Conservation (phyloP, 2,888 invertebrate genomes). For the Drosophila monieri region DNA sequence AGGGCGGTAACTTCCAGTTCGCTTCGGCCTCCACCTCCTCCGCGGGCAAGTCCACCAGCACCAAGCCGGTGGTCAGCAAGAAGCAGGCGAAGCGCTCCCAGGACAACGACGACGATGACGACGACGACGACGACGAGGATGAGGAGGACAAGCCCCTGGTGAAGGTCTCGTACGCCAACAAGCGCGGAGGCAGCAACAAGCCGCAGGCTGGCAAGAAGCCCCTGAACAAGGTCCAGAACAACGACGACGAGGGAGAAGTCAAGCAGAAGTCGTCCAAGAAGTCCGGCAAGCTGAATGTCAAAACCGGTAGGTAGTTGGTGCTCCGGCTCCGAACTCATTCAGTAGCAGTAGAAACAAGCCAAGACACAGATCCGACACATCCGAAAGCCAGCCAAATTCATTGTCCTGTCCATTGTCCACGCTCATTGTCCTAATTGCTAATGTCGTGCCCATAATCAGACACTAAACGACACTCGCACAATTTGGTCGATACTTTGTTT, state of each 20-base stretch:
- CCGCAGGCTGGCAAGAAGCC: slow-evolving; percentile 65
- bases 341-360: slow-evolving; percentile 26
- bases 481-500: slow-evolving; percentile 78
- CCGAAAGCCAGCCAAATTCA: slow-evolving; percentile 10
- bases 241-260: slow-evolving; percentile 55
- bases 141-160: slow-evolving; percentile 77
- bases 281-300: slow-evolving; percentile 81
- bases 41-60: slow-evolving; percentile 28
- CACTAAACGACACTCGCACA: slow-evolving; percentile 51
- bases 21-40: slow-evolving; percentile 40
- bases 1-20: slow-evolving; percentile 74
- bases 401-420: slow-evolving; percentile 35
- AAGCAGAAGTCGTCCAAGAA: slow-evolving; percentile 81
- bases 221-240: slow-evolving; percentile 50
- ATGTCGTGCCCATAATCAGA: slow-evolving; percentile 49
- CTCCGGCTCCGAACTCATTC: slow-evolving; percentile 17
- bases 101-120: slow-evolving; percentile 55
- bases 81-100: slow-evolving; percentile 58
- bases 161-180: slow-evolving; percentile 82
- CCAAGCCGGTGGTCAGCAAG: slow-evolving; percentile 48
- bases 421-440: slow-evolving; percentile 34
- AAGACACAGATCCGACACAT: slow-evolving; percentile 42
- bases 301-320: slow-evolving; percentile 89
- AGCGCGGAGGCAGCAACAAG: slow-evolving; percentile 60
- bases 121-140: slow-evolving; percentile 64